Evolutionary conservation across 2,797 vertebrate species (phyloP), one percentile per base, ranked within the genome.

Genomic region (Perodicticus potto): DNA sequence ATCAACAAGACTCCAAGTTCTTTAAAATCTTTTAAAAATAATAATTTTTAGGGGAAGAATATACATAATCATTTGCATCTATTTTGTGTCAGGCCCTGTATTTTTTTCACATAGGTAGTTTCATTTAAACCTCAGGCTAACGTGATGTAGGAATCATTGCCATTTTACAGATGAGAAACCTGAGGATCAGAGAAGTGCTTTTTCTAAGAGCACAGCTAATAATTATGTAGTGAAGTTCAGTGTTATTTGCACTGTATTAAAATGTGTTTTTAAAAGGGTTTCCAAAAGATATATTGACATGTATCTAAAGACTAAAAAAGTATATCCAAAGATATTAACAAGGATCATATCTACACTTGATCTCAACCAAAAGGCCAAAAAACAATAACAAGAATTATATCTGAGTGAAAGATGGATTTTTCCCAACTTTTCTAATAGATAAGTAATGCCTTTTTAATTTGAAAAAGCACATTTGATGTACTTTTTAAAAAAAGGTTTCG

Each of bases 21-120:
- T 73, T n/a, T n/a, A n/a, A n/a, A n/a, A n/a, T n/a, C n/a, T n/a
- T n/a, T n/a, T n/a, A n/a, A n/a, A n/a, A n/a, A n/a, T n/a, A n/a
- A n/a, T n/a, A n/a, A n/a, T n/a, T 95, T 93, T 81, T 67, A 96
- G 93, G 95, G 25, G 32, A 92, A 88, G 37, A 77, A 49, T 32
- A 70, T 77, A 91, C 80, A 16, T 59, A 86, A 86, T 17, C 34
- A 32, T 55, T 40, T 93, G 13, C 45, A 89, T 83, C 29, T 81
- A 34, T 55, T 77, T 77, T 97, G 13, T 88, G 27, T 86, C 67
- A 89, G 93, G 55, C 27, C n/a, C 37, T 67, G 7, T 67, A 63
- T 2, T 86, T 55, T 65, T 89, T 97, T 91, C 86, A 92, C 19
- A 4, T 17, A 49, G 37, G 43, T 49, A 59, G 59, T 74, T 92